Base-by-base conservation (phyloP, 1,140 invertebrate genomes). In the Hesperophylax magnus region DNA sequence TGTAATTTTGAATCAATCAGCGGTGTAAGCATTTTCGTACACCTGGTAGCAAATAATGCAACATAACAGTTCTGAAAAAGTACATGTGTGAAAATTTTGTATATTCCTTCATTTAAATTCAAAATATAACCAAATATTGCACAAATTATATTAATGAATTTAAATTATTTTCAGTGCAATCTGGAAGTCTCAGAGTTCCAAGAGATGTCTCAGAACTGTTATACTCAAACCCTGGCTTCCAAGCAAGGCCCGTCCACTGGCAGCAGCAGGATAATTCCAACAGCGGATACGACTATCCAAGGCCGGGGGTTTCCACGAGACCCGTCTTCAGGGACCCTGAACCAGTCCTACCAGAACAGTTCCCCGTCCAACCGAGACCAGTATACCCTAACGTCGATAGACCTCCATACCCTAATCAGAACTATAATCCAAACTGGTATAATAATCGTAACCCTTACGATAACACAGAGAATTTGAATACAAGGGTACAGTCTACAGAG, bases 171-270 rank as follows among this genome's bases (percentile, higher is more conserved):
- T 52, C 74, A 84, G 82, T 47, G 18, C 77, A 77, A 60, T 81
- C 77, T 63, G 31, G 18, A 14, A 20, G 15, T 22, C 6, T 31
- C 15, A 79, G 74, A 65, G n/a, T 63, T 47, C 63, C 52, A 11
- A 67, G 82, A 58, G 82, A 84, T 77, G 82, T 81, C 11, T 79
- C 82, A 14, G 80, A 84, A 47, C 67, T 81, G 3, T 39, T 77
- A 53, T 80, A 80, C 17, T 76, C 54, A 14, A 77, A 71, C 24
- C 39, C 18, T 17, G 34, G 54, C 27, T 9, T 76, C 15, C 72
- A 76, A 34, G 34, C 72, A 6, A 31, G 72, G 18, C 71, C 69
- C 63, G 56, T 15, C 14, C 27, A 82, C 18, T 52, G 47, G 54
- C 27, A 67, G 39, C 54, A 34, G 18, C 67, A 74, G 69, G 74